Conservation (phyloP, 2,797 vertebrate genomes). For the Syngnathus acus region DNA sequence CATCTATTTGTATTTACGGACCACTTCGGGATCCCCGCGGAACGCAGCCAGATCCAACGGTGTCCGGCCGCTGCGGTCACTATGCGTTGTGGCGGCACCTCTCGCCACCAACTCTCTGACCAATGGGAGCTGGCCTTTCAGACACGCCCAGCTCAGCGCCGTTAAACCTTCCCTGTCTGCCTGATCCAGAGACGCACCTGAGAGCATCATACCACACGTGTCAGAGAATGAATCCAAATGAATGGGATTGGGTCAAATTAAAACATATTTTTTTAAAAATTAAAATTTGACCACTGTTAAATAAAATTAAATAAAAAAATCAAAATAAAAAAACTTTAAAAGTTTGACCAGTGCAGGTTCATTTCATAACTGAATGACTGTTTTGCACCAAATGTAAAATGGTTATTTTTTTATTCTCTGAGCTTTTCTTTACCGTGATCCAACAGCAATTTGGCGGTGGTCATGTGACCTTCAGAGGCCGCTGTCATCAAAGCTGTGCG, state of each 20-base stretch:
- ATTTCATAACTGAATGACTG: no score
- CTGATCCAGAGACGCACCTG: slow-evolving; percentile 85
- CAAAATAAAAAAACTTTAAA: no score
- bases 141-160: slow-evolving; percentile 93
- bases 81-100: slow-evolving; percentile 83
- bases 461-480: slow-evolving; percentile 87
- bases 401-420: background rate
- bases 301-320: no score
- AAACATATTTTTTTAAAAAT: no score
- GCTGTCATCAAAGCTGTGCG: slow-evolving; percentile 92
- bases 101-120: slow-evolving; percentile 84
- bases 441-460: slow-evolving; percentile 84
- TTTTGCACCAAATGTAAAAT: no score
- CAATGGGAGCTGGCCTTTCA: slow-evolving; percentile 88
- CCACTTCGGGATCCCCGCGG: slow-evolving; percentile 93
- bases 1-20: slow-evolving; percentile 55
- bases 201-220: slow-evolving; percentile 13
- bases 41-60: slow-evolving; percentile 93
- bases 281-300: no score
- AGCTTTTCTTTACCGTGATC: slow-evolving; percentile 75
- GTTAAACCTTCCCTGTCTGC: slow-evolving; percentile 92
- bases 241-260: no score
- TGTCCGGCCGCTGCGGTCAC: slow-evolving; percentile 90
- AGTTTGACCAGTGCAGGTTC: no score
- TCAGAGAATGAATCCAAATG: background rate